phyloP scores from a whole-genome alignment of 2,113 vertebrate species.

The Vidua macroura region DNA sequence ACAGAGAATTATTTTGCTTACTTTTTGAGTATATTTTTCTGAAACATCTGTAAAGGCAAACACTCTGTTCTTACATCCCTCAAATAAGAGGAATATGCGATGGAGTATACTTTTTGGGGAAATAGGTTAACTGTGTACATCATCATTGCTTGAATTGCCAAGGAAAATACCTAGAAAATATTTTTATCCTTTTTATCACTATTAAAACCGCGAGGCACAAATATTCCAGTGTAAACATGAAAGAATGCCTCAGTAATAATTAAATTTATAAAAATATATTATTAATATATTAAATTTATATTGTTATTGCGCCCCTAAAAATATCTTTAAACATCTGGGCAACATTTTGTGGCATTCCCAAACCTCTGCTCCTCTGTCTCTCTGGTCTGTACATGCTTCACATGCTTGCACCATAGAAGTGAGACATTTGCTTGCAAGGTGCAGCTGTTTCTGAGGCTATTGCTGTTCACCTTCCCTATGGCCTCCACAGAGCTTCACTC shows the following conservation, averaged over 20 bases:
- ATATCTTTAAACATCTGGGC: not conserved
- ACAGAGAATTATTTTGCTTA: not conserved
- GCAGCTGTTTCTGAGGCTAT: not conserved
- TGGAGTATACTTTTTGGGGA: not conserved
- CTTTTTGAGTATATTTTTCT: not conserved
- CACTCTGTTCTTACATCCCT: not conserved
- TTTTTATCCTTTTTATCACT: not conserved
- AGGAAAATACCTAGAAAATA: not conserved
- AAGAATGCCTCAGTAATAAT: not conserved
- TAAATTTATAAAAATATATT: not conserved
- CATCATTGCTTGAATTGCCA: not conserved
- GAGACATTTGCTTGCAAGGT: not conserved
- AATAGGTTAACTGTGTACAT: rapidly evolving
- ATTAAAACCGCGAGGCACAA: not conserved
- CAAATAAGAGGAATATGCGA: not conserved
- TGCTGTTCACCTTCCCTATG: not conserved
- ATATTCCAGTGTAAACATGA: not conserved
- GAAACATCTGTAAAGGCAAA: not conserved
- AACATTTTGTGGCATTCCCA: not conserved
- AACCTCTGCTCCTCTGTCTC: not conserved
- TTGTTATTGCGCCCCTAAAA: not conserved
- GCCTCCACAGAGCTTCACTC: not conserved
- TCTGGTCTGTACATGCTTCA: rapidly evolving
- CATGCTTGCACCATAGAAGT: rapidly evolving
- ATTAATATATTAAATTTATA: not conserved